Evolutionary conservation across 2,113 vertebrate genomes (phyloP).

Genomic region (Callospermophilus lateralis): DNA sequence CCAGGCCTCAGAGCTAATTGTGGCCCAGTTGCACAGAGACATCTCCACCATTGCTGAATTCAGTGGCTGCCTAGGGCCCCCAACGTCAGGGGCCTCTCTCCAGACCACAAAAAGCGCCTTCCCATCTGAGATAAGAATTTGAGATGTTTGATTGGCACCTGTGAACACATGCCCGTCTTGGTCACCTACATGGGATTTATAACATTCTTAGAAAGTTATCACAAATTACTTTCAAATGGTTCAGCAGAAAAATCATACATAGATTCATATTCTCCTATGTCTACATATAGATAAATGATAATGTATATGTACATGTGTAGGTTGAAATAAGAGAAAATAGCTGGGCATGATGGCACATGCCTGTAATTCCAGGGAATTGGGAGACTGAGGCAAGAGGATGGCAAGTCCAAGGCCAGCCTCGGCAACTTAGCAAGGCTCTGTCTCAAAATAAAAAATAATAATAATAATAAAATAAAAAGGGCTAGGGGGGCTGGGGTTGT

Average conservation of each 20-base stretch:
- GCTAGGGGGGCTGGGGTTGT: too few species aligned
- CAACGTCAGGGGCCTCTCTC: neutral
- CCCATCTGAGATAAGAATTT: neutral
- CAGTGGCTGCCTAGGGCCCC: neutral
- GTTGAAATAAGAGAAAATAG: neutral
- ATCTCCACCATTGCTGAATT: neutral
- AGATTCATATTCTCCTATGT: neutral
- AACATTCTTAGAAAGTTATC: neutral
- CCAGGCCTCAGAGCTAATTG: neutral
- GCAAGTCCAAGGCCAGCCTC: too few species aligned
- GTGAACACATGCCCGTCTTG: neutral
- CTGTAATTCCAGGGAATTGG: too few species aligned
- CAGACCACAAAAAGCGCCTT: neutral
- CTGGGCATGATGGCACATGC: too few species aligned
- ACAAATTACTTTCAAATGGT: conserved; percentile 15
- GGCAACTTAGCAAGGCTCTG: too few species aligned
- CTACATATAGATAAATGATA: neutral
- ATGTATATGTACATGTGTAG: neutral
- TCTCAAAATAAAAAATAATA: too few species aligned
- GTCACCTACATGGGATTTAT: neutral
- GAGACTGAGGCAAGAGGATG: too few species aligned
- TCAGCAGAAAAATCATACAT: neutral
- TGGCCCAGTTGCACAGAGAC: neutral
- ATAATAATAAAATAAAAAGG: too few species aligned
- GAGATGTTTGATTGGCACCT: neutral